Percentiles rank a stretch among this genome's conserved stretches.
phyloP scores from a whole-genome alignment of 2,797 vertebrate species.

The Xenentodon cancila region DNA sequence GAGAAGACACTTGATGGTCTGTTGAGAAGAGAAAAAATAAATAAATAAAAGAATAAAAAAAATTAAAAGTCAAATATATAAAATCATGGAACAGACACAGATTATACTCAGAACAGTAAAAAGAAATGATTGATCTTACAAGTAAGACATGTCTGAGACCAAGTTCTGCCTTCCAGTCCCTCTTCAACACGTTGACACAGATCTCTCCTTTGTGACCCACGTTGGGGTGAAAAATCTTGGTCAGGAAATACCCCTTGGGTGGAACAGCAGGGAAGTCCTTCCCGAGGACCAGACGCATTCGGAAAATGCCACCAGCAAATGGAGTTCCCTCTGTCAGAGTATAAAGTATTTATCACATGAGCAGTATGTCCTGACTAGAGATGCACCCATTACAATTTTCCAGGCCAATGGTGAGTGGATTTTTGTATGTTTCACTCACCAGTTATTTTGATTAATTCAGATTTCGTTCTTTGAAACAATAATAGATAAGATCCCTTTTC shows the following conservation, averaged over 20 bases:
- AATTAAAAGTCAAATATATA: neutral
- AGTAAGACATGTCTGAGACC: slow-evolving; percentile 92
- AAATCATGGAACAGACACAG: neutral
- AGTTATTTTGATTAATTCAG: too few relatives aligned
- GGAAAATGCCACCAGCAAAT: slow-evolving; percentile 92
- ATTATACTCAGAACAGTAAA: neutral
- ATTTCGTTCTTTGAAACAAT: too few relatives aligned
- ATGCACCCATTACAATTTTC: neutral
- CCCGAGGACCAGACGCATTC: slow-evolving; percentile 92
- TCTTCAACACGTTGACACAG: slow-evolving; percentile 94
- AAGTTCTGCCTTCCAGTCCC: slow-evolving; percentile 93
- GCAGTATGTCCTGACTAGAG: slow-evolving; percentile 34
- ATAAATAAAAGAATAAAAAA: too few relatives aligned
- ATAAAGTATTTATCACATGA: slow-evolving; percentile 70
- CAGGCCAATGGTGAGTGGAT: too few relatives aligned
- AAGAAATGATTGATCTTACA: slow-evolving; percentile 71
- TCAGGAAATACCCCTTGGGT: slow-evolving; percentile 94
- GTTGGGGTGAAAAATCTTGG: slow-evolving; percentile 96
- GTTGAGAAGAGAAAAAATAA: slow-evolving; percentile 7
- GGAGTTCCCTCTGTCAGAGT: slow-evolving; percentile 90
- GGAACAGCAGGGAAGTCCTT: slow-evolving; percentile 95
- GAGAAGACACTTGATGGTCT: slow-evolving; percentile 97
- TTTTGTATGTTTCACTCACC: too few relatives aligned
- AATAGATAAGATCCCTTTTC: too few relatives aligned
- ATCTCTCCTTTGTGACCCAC: slow-evolving; percentile 94